Conservation (phyloP, 1,140 invertebrate species). For the Drosophila pectinifera region DNA sequence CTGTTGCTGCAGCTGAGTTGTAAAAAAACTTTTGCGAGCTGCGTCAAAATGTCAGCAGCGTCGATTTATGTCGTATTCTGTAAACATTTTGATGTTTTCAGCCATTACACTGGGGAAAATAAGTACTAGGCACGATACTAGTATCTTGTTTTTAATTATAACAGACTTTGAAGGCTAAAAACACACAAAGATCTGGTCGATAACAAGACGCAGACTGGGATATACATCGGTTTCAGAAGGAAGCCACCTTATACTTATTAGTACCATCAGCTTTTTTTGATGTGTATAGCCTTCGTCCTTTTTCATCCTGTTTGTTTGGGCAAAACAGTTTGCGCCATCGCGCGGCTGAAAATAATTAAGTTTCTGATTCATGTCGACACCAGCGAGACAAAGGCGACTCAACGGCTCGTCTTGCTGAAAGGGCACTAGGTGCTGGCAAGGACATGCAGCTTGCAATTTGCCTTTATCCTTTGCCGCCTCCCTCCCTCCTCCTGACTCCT, state of each 20-base stretch:
- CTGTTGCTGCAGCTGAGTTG: slow-evolving; percentile 51
- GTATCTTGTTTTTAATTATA: background rate
- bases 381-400: slow-evolving; percentile 67
- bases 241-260: too few relatives aligned
- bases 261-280: background rate
- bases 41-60: slow-evolving; percentile 70
- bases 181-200: too few relatives aligned
- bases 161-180: background rate
- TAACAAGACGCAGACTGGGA: background rate
- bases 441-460: slow-evolving; percentile 41
- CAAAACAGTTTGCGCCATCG: slow-evolving; percentile 63
- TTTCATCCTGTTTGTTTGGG: slow-evolving; percentile 56
- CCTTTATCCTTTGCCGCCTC: slow-evolving; percentile 22
- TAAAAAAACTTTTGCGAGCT: slow-evolving; percentile 64
- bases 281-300: background rate
- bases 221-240: too few relatives aligned
- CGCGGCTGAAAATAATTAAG: slow-evolving; percentile 80
- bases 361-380: slow-evolving; percentile 79
- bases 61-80: slow-evolving; percentile 61
- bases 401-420: slow-evolving; percentile 48
- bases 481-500: slow-evolving; percentile 9
- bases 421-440: slow-evolving; percentile 35
- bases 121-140: background rate
- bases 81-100: slow-evolving; percentile 37
- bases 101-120: slow-evolving; percentile 6